Evolutionary conservation across 2,888 invertebrate species (phyloP), one percentile per base, ranked within the genome.

Genomic region (Melieria omissa): DNA sequence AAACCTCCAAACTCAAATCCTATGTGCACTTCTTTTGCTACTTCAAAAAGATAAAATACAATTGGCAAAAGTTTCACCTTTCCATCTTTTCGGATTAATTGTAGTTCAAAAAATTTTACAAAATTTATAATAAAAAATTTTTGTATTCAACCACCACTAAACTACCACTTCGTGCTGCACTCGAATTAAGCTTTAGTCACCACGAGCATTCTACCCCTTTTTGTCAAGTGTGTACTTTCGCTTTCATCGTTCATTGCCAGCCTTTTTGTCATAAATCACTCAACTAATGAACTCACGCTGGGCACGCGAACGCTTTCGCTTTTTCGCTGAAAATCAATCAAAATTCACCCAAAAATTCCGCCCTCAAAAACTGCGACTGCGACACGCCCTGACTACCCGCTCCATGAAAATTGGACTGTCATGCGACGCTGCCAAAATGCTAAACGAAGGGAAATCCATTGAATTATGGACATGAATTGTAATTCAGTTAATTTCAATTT

Each of bases 401-500:
- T n/a, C 61, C 6, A 29, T 4, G 4, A 44, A 16, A 8, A 8
- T 46, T 44, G 12, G 12, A 4, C 16, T 10, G n/a, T n/a, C 14
- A 46, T 46, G 10, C 4, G 12, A 8, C 16, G 5, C 41, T 46
- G 16, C 5, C 41, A n/a, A 8, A 12, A 16, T 16, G 44, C 65
- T 49, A 16, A 49, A 29, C 44, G 9, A 44, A 71, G 61, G 52
- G 46, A 52, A 71, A 65, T 61, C 44, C 54, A 74, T 71, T 72
- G 70, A 73, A 74, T 75, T 73, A 73, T 71, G 73, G 58, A 70
- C 72, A 73, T 72, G 66, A 73, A 72, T 75, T 71, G 76, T 76
- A 78, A 76, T 78, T 75, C 73, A 76, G 75, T 78, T 78, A 76
- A 76, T 76, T 76, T 76, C 73, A 78, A 76, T 75, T 73, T 74